A percentile compares a stretch with the other conserved stretches of the same genome.
Conservation (phyloP, 2,888 invertebrate species). For the Limnephilus rhombicus region DNA sequence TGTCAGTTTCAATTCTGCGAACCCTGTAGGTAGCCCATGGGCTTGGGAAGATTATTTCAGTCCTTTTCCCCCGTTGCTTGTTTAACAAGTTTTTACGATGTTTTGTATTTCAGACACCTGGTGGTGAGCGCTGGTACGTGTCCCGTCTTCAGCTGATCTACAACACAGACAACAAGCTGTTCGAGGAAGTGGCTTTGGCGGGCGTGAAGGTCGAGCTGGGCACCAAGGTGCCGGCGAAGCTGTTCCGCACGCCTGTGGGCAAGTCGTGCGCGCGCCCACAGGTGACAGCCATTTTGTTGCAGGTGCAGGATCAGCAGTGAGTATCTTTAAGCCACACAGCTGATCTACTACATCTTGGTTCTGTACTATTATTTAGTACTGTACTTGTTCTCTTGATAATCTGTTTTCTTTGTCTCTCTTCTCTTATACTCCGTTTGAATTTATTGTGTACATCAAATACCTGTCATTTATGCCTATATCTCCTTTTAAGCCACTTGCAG, state of each 20-base stretch:
- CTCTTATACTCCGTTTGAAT: too few species aligned
- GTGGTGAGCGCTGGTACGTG: slow-evolving; percentile 93
- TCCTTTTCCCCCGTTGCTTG: too few species aligned
- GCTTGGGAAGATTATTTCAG: too few species aligned
- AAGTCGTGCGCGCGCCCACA: slow-evolving; percentile 88
- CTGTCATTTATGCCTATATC: too few species aligned
- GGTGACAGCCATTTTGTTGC: slow-evolving; percentile 82
- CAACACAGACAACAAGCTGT: slow-evolving; percentile 80
- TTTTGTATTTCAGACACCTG: slow-evolving; percentile 82
- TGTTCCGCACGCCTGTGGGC: slow-evolving; percentile 92
- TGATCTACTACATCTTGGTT: background rate
- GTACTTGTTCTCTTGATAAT: too few species aligned
- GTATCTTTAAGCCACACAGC: slow-evolving; percentile 57
- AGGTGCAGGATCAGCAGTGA: slow-evolving; percentile 76
- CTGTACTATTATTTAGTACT: too few species aligned
- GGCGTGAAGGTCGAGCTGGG: slow-evolving; percentile 76
- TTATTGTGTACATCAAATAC: too few species aligned
- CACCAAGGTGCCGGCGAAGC: slow-evolving; percentile 79
- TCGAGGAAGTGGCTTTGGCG: slow-evolving; percentile 80
- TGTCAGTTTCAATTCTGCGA: too few species aligned
- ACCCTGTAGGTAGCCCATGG: too few species aligned
- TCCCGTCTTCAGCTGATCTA: slow-evolving; percentile 86
- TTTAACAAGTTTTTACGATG: too few species aligned
- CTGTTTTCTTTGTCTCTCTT: too few species aligned
- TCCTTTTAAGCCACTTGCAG: too few species aligned